Base-by-base conservation (phyloP, 2,113 vertebrate species). In the Corydoras maculifer region DNA sequence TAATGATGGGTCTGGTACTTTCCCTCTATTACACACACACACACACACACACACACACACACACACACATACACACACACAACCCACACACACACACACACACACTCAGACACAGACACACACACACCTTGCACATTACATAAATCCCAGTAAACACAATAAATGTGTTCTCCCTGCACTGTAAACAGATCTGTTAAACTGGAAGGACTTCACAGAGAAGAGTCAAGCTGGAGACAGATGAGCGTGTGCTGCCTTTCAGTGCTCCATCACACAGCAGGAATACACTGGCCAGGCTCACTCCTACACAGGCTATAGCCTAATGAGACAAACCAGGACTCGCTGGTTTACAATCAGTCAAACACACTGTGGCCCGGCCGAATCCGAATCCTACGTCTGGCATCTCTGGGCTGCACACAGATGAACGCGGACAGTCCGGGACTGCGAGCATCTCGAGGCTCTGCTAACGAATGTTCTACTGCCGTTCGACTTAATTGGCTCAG, bases 321-420 rank as follows among this genome's bases (percentile, higher is more conserved):
- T 90, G 89, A 91, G 76, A 87, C 78, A 86, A 84, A 82, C 84
- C 89, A 91, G 88, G 75, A 77, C 81, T 81, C 30, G 62, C 78
- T 77, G 83, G 89, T 91, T 89, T 91, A 90, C 84, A 88, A 88
- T 88, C 84, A 85, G 81, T 90, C 89, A 90, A 85, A 87, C 84
- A 82, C 80, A 76, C 70, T 72, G 65, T 63, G 54, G 53, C 32
- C 18, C 66, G 53, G 63, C 48, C 51, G 60, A 65, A 43, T 43
- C 48, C 51, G 60, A 65, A 43, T 43, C 35, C 35, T 43, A 43
- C 35, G 69, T 51, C 43, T 58, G 62, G 60, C 70, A 74, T 85
- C 81, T 86, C 80, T 77, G 72, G 78, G 74, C 78, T 73, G 68
- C 53, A 29, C 12, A 58, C 30, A 67, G 2, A 50, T 4, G 13